Percentiles rank a stretch among this genome's conserved stretches.
These are phyloP conservation scores for Tragelaphus eurycerus DNA, from an alignment of 2,797 vertebrate genomes.

Conservation along the genomic window DNA sequence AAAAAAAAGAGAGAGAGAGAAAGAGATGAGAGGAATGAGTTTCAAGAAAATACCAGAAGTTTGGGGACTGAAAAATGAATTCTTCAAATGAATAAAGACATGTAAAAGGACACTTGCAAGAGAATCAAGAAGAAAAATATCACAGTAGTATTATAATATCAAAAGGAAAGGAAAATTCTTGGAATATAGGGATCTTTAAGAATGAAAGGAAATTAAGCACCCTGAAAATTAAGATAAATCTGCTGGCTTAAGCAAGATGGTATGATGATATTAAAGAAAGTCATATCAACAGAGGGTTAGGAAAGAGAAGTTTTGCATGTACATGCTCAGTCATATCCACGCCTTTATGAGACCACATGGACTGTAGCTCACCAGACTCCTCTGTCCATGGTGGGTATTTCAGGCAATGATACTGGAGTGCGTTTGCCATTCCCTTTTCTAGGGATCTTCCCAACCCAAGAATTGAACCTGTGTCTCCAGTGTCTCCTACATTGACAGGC, in stretches of 20 bases:
- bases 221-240: neutral
- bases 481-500: accelerated
- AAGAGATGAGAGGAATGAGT: neutral
- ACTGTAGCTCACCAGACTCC: neutral
- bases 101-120: neutral
- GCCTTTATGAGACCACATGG: neutral
- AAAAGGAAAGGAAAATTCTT: neutral
- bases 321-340: neutral
- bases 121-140: neutral
- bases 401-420: neutral
- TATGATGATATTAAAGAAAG: neutral
- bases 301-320: neutral
- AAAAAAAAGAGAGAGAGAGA: neutral
- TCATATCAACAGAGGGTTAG: neutral
- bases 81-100: neutral
- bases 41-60: neutral
- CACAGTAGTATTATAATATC: neutral
- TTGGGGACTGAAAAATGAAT: neutral
- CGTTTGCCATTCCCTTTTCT: neutral
- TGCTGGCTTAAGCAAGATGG: neutral
- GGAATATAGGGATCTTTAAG: neutral
- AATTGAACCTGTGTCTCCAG: neutral
- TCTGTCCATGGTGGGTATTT: neutral
- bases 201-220: neutral
- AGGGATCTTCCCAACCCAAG: neutral